Base-by-base conservation (phyloP, 2,888 invertebrate genomes). In the Axea sp. region DNA sequence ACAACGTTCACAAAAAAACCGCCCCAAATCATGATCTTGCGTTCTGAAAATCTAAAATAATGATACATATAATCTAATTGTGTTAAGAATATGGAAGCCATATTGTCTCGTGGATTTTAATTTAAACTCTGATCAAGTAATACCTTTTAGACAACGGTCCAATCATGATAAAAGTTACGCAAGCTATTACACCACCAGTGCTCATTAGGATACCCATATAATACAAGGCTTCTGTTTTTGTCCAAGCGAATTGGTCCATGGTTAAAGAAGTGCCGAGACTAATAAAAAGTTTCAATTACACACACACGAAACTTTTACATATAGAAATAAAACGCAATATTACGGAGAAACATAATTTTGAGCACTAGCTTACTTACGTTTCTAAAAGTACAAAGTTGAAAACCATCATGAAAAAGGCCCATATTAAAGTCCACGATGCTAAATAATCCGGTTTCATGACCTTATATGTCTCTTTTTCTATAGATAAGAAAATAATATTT, bases 191-290 rank as follows among this genome's bases (percentile, higher is more conserved):
- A 0, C 93, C 95, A 28, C 95, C 95, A 19, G 91, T 91, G 43
- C 93, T 92, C 93, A 96, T 94, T 68, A 95, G 88, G 57, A 94
- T 90, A 41, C 96, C 96, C 92, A 96, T 94, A 85, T 95, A 93
- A 87, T 92, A 91, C 26, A 96, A 88, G 6, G 96, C 93, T 84
- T 94, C 91, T 45, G 89, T 88, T 88, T 95, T 93, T 67, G 91
- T 91, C 95, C 95, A 96, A 19, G 93, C 96, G 88, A 96, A 95
- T 89, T 95, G 95, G 86, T 96, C 95, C 94, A 95, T 95, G 19
- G 94, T 95, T 53, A 96, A 89, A 1, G 95, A 92, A 5, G 95
- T 95, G 12, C 93, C 95, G 76, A 95, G 89, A 41, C 92, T 92
- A 78, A 26, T 80, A 79, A 71, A 60, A 55, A 73, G 49, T 67